phyloP scores from a whole-genome alignment of 2,113 vertebrate species.

The Albula glossodonta region DNA sequence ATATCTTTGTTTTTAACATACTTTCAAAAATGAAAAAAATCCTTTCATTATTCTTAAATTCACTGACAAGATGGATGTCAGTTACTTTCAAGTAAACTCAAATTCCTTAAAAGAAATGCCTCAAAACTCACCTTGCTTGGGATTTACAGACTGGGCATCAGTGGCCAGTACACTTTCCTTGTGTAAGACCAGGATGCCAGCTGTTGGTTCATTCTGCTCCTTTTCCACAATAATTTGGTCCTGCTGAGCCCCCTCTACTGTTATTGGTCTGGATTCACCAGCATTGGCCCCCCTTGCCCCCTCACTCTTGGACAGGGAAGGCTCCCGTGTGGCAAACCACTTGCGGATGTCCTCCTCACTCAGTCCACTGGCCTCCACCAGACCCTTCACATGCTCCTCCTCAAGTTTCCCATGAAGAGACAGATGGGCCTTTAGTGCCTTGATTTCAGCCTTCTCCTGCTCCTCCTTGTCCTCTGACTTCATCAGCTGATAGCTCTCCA shows the following conservation, averaged over 20 bases:
- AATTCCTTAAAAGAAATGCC: background rate
- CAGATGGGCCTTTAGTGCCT: constrained; percentile 80
- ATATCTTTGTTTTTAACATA: background rate
- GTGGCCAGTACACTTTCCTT: constrained; percentile 35
- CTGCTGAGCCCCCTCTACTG: constrained; percentile 18
- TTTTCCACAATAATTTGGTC: constrained; percentile 49
- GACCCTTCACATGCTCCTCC: constrained; percentile 78
- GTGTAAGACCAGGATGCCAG: constrained; percentile 36
- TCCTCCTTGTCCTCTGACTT: constrained; percentile 71
- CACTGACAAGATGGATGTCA: too few relatives aligned
- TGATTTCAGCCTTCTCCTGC: constrained; percentile 52
- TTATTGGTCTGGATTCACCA: background rate
- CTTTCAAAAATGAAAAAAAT: too few relatives aligned
- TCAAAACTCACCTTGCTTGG: constrained; percentile 53
- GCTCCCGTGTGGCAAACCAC: constrained; percentile 75
- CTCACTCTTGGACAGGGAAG: constrained; percentile 14
- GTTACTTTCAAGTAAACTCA: too few relatives aligned
- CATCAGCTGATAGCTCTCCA: constrained; percentile 83
- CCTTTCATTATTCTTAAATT: too few relatives aligned
- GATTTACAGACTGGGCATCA: constrained; percentile 41
- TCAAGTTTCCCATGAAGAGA: constrained; percentile 68
- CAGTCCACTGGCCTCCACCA: constrained; percentile 77
- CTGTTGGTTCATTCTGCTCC: constrained; percentile 54
- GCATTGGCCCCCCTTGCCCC: constrained; percentile 26
- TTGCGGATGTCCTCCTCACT: constrained; percentile 78